Conservation (phyloP, 2,113 vertebrate species). For the Phylloscopus trochilus region DNA sequence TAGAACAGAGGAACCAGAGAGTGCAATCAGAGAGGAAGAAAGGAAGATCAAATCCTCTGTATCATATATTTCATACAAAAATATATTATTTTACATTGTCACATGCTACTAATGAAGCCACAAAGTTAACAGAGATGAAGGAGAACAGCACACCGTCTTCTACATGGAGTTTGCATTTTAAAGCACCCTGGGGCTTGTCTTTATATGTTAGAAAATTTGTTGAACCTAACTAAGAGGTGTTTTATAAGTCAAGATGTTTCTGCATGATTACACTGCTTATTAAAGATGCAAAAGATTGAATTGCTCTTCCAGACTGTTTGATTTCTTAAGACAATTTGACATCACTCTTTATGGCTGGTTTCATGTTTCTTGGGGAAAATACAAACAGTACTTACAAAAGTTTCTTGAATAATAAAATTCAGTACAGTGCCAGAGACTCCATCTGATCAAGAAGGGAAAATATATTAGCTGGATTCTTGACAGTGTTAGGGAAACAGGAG, state of each 20-base stretch:
- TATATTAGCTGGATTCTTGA: not conserved
- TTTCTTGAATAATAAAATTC: not conserved
- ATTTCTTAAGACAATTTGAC: not conserved
- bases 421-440: not conserved
- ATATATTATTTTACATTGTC: not conserved
- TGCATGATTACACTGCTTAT: not conserved
- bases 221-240: not conserved
- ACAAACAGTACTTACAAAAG: not conserved
- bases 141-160: not conserved
- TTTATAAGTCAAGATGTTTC: not conserved
- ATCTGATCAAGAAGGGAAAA: not conserved
- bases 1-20: not conserved
- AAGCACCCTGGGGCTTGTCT: not conserved
- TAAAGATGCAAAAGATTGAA: not conserved
- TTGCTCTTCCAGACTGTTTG: not conserved
- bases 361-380: not conserved
- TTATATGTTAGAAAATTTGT: not conserved
- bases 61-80: not conserved
- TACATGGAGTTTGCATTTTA: not conserved
- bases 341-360: not conserved
- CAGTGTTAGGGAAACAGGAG: not conserved
- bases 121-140: not conserved
- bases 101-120: not conserved
- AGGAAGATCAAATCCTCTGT: not conserved
- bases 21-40: not conserved